A percentile compares a stretch with the other conserved stretches of the same genome.
phyloP scores from a whole-genome alignment of 2,888 invertebrate species.

The Panzeria rudis region DNA sequence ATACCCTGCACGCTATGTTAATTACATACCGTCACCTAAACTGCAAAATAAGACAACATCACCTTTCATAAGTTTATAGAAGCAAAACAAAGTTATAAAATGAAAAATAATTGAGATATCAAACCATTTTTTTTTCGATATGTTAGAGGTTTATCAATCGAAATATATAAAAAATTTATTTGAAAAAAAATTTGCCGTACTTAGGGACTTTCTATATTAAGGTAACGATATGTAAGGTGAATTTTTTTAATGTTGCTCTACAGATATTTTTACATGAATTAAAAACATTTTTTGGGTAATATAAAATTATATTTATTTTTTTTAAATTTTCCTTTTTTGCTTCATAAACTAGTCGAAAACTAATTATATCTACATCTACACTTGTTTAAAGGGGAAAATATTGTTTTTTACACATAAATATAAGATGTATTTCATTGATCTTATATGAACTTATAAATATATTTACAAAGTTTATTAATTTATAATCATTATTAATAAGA shows the following conservation, averaged over 20 bases:
- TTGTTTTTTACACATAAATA: conserved; percentile 53
- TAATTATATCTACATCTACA: conserved; percentile 24
- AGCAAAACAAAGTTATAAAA: no score
- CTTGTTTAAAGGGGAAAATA: conserved; percentile 7
- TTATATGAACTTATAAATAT: conserved; percentile 66
- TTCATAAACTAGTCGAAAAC: conserved; percentile 34
- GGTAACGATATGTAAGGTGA: no score
- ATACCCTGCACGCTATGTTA: conserved; percentile 21
- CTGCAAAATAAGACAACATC: no score
- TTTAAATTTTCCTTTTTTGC: conserved; percentile 12
- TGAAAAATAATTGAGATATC: no score
- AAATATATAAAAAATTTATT: no score
- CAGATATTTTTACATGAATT: no score
- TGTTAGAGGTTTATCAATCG: no score
- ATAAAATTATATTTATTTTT: conserved; percentile 17
- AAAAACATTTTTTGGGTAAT: conserved; percentile 2
- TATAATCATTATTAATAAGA: conserved; percentile 44
- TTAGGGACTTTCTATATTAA: no score
- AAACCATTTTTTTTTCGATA: no score
- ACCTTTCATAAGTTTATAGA: no score
- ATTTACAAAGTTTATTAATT: conserved; percentile 62
- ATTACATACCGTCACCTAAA: background rate
- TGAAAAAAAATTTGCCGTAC: no score
- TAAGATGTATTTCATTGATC: conserved; percentile 62
- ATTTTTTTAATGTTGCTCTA: no score